These are phyloP conservation scores for Drosophila pseudoananassae DNA, from an alignment of 1,140 invertebrate species.

Conservation along the genomic window DNA sequence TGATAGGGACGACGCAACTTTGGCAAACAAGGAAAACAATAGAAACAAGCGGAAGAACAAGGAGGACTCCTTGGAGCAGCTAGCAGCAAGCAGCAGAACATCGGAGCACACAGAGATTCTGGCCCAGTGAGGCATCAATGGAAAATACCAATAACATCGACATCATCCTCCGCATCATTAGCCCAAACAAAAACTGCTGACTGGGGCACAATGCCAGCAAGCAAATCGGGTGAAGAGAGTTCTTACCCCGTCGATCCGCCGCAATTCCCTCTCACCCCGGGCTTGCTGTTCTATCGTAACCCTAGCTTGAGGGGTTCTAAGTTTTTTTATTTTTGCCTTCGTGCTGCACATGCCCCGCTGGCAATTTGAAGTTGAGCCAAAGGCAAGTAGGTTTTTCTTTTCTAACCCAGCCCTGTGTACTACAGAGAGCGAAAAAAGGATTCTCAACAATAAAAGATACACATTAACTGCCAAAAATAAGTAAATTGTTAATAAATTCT, in stretches of 20 bases:
- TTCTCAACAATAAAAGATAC: neutral
- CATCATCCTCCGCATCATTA: conserved; percentile 71
- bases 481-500: neutral
- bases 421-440: neutral
- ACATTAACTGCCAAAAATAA: neutral
- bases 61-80: neutral
- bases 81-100: neutral
- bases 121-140: conserved; percentile 50
- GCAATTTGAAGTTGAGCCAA: conserved; percentile 50
- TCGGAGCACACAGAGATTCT: conserved; percentile 19
- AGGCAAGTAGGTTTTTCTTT: conserved; percentile 13
- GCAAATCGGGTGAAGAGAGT: conserved; percentile 28
- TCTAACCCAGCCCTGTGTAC: neutral
- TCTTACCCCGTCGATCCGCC: conserved; percentile 1
- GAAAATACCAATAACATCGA: conserved; percentile 58
- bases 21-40: conserved; percentile 43
- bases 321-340: conserved; percentile 21
- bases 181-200: conserved; percentile 74
- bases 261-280: neutral
- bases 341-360: conserved; percentile 51
- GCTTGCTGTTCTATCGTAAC: conserved; percentile 26
- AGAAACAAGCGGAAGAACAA: conserved; percentile 36
- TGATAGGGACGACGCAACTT: conserved; percentile 45
- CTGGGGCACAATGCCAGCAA: conserved; percentile 63
- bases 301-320: conserved; percentile 27